Evolutionary conservation across 2,888 invertebrate species (phyloP), one percentile per base, ranked within the genome.

Genomic region (Hetaerina titia): DNA sequence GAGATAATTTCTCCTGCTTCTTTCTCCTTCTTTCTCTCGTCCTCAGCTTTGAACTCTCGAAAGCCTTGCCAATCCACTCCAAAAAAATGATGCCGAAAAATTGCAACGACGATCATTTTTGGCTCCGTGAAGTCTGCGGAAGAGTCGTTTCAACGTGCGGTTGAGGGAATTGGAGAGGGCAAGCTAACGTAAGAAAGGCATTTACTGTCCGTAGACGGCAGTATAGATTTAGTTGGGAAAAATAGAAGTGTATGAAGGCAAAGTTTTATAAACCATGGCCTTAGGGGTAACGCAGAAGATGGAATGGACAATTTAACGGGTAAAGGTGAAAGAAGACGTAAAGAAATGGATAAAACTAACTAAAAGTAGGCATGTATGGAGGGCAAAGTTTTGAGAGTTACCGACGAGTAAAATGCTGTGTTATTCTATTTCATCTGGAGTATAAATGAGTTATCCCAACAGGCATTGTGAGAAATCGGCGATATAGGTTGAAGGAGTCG

Each of bases 51-150:
- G 69, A 4, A 69, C 69, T 63, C 64, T 63, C 90, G 19, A 90
- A 45, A 64, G 31, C 15, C 90, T 22, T 90, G 56, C 90, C 90
- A 90, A 90, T 64, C 90, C 45, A 64, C 64, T 90, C 25, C 63
- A 64, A 64, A 90, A 88, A 45, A 19, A 88, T 8, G 15, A 88
- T 17, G 13, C 60, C 45, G 63, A 25, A n/a, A 25, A 22, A 64
- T 63, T 90, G 63, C 90, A 64, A 45, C 22, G 90, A 58, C 17
- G 90, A 58, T 90, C 31, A 90, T 90, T 64, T 90, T 64, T 90
- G 64, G 90, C 90, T 90, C 63, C 90, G 64, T 64, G 17, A 90
- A 64, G 64, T 90, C 90, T 90, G 64, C 64, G 63, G 17, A 64
- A 63, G 64, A 90, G 90, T 63, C 58, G 90, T 90, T 90, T 90